Evolutionary conservation across 2,797 vertebrate species (phyloP), one percentile per base, ranked within the genome.

Genomic region (Acipenser ruthenus): DNA sequence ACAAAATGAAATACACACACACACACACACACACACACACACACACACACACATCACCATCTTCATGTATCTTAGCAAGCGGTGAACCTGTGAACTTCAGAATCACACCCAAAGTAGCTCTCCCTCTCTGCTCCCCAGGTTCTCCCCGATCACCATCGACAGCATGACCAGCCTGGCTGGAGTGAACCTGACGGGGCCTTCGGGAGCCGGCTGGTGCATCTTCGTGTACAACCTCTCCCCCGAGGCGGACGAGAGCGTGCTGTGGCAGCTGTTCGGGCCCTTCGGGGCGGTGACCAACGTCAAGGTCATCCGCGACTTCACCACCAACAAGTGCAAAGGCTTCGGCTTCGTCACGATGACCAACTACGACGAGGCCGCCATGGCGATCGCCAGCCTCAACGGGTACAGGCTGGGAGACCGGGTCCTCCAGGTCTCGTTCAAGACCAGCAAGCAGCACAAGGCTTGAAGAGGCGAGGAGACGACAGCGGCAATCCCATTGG

Each of bases 371-470:
- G 96, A 98, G 79, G 95, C 96, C 0, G 96, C 96, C 86, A 93
- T 98, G 96, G 96, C 96, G 71, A 98, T 98, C 7, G 95, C 95
- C 71, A 97, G 95, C 82, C 94, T 98, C 72, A 97, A 98, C 0
- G 95, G 95, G 75, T 96, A 98, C 76, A 94, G 95, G 79, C 89
- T 98, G 77, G 96, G 95, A 0, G 95, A 98, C 81, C 93, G 96
- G 0, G 94, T 98, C 80, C 91, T 98, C 85, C 96, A 98, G 90
- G 96, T 98, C 77, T 98, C 96, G 75, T 98, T 98, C 90, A 98
- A 98, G 88, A 98, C 96, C 88, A 97, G 93, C 92, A 98, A 98
- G 88, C 95, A 96, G 84, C 96, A 98, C 89, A 98, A 98, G 83
- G 95, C 96, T 78, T 97, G 91, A 97, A 82, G 79, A 73, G 77